Evolutionary conservation across 1,140 invertebrate species (phyloP).

Genomic region (Ericerus pela): DNA sequence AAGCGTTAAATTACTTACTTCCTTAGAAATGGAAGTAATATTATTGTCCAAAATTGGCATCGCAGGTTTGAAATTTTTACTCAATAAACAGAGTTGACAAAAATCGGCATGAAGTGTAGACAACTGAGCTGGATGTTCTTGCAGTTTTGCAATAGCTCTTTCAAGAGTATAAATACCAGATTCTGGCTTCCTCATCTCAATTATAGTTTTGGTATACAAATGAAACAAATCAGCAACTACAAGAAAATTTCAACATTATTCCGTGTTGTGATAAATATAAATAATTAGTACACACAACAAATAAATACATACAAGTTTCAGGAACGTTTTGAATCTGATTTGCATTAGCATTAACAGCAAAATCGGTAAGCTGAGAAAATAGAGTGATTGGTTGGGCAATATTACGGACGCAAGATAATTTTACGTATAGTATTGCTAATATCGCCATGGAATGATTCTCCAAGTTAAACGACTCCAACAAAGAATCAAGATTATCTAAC

Average conservation of each 20-base stretch:
- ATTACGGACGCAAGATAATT: not conserved
- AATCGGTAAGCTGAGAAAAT: not conserved
- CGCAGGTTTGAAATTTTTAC: slow-evolving; percentile 85
- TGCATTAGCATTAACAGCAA: slow-evolving; percentile 1
- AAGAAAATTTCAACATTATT: too few relatives aligned
- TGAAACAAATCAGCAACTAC: slow-evolving; percentile 80
- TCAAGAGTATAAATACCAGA: slow-evolving; percentile 69
- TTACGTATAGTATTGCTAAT: not conserved
- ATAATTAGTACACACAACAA: too few relatives aligned
- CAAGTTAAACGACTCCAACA: not conserved
- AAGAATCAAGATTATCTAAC: not conserved
- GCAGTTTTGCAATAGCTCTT: slow-evolving; percentile 76
- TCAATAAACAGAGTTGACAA: slow-evolving; percentile 76
- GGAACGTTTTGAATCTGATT: not conserved
- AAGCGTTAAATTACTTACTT: too few relatives aligned
- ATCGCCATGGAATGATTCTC: slow-evolving; percentile 4
- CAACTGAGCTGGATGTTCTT: slow-evolving; percentile 69
- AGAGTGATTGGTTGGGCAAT: not conserved
- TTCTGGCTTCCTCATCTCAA: slow-evolving; percentile 60
- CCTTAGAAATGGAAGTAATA: slow-evolving; percentile 76
- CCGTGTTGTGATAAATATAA: too few relatives aligned
- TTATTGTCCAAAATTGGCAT: slow-evolving; percentile 77
- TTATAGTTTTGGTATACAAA: slow-evolving; percentile 55
- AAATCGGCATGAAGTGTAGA: slow-evolving; percentile 88
- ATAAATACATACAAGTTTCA: not conserved